Evolutionary conservation across 2,113 vertebrate species (phyloP), one percentile per base, ranked within the genome.

Genomic region (Capreolus pygargus): DNA sequence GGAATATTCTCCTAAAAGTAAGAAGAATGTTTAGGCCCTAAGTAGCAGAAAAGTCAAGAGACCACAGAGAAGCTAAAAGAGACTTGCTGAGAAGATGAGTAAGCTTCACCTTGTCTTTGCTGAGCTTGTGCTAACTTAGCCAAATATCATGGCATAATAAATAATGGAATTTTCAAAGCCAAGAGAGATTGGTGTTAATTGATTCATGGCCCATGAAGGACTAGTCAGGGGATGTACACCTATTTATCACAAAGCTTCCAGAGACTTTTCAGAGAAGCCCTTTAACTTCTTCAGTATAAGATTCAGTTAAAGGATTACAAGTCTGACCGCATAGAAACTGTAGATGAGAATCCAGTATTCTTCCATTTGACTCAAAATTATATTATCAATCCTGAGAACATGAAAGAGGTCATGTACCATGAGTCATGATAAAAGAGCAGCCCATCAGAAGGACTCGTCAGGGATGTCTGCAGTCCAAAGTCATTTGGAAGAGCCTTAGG

Each of bases 241-340:
- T 94, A 58, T 87, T 82, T 78, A 91, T 95, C 89, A 93, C n/a
- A 47, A 54, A 47, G 61, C 50, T 89, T 39, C 92, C 4, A 2
- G 10, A 30, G 91, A 88, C 83, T 93, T 91, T 94, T 79, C 91
- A 57, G 28, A 95, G 83, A 84, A 86, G 86, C 86, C 36, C 86
- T 96, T 85, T 91, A 96, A 95, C 82, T 91, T 94, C 83, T 85
- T 70, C 23, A 33, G 55, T 47, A 86, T 58, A 87, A 89, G 78
- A 95, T 93, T 97, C 91, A 97, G 86, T 84, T 61, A 97, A 86
- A 84, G 83, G 86, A 95, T 95, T 79, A 47, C 36, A 74, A 57
- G 61, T 86, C 33, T 30, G 57, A 78, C 89, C 9, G 47, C 78
- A 64, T 19, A 88, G 89, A 64, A 78, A 43, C 81, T 36, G 84